A percentile compares a stretch with the other conserved stretches of the same genome.
Evolutionary conservation across 2,888 invertebrate species (phyloP).

Genomic region (Lingula anatina): DNA sequence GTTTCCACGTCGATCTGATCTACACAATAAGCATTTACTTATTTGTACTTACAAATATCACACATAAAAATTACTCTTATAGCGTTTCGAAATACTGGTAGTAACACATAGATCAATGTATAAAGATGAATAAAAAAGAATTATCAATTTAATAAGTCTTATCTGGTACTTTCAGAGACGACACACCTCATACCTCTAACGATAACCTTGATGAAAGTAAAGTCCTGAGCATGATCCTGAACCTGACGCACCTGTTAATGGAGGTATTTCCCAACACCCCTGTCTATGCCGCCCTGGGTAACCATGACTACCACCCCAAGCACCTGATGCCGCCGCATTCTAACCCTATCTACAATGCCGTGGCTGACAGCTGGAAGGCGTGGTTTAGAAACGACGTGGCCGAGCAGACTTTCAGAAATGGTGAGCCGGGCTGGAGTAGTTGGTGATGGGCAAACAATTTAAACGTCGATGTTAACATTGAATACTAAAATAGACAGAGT

Average conservation of each 20-base stretch:
- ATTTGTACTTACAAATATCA: too few species aligned
- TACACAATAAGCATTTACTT: too few species aligned
- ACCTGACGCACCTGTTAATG: slow-evolving; percentile 63
- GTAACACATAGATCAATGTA: too few species aligned
- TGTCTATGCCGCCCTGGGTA: slow-evolving; percentile 84
- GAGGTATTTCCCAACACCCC: slow-evolving; percentile 65
- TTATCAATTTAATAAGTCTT: too few species aligned
- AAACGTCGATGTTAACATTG: too few species aligned
- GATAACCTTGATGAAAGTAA: slow-evolving; percentile 65
- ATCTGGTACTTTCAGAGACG: slow-evolving; percentile 62
- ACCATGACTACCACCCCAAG: slow-evolving; percentile 66
- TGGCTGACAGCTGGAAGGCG: slow-evolving; percentile 63
- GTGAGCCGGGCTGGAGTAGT: too few species aligned
- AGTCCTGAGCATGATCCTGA: slow-evolving; percentile 71
- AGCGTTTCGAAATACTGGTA: too few species aligned
- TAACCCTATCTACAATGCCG: slow-evolving; percentile 57
- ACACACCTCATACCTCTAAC: slow-evolving; percentile 69
- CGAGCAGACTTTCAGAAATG: slow-evolving; percentile 73
- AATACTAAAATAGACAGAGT: too few species aligned
- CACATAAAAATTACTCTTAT: too few species aligned
- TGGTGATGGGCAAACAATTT: too few species aligned
- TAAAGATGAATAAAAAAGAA: too few species aligned
- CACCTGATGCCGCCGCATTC: slow-evolving; percentile 56
- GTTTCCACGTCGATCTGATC: too few species aligned
- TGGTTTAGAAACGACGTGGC: slow-evolving; percentile 74